These are phyloP conservation scores for Stegastes partitus DNA, from an alignment of 2,113 vertebrate species.

Conservation along the genomic window DNA sequence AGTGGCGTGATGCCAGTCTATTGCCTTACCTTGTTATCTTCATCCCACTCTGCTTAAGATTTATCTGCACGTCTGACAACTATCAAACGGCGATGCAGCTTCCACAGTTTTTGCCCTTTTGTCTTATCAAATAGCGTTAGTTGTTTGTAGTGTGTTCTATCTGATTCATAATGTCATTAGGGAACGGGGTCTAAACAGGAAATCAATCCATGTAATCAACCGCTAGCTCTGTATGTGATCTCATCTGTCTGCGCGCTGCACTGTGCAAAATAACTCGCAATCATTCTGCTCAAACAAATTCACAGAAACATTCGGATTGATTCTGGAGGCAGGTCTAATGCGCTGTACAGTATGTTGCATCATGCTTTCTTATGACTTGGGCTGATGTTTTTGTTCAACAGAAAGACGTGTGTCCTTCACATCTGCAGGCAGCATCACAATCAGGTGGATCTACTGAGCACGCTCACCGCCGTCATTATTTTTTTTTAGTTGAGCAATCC, in stretches of 20 bases:
- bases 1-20: slow-evolving; percentile 42
- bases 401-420: background rate
- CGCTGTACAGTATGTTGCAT: background rate
- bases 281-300: background rate
- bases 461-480: background rate
- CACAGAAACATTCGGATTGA: background rate
- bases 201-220: slow-evolving; percentile 52
- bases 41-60: slow-evolving; percentile 59
- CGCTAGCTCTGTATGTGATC: slow-evolving; percentile 21
- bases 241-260: background rate
- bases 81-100: slow-evolving; percentile 37
- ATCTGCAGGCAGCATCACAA: background rate
- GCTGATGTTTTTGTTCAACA: background rate
- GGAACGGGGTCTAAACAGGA: slow-evolving; percentile 27
- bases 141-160: slow-evolving; percentile 28
- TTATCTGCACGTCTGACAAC: slow-evolving; percentile 55
- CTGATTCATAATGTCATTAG: slow-evolving; percentile 41
- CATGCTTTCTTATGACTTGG: background rate
- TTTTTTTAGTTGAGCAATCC: slow-evolving; percentile 1
- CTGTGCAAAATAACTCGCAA: background rate
- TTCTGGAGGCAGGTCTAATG: slow-evolving; percentile 2
- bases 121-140: slow-evolving; percentile 29
- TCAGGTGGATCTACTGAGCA: background rate
- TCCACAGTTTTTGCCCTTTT: slow-evolving; percentile 28
- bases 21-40: slow-evolving; percentile 69